Evolutionary conservation across 2,888 invertebrate species (phyloP), one percentile per base, ranked within the genome.

Genomic region (Ochropleura leucogaster): DNA sequence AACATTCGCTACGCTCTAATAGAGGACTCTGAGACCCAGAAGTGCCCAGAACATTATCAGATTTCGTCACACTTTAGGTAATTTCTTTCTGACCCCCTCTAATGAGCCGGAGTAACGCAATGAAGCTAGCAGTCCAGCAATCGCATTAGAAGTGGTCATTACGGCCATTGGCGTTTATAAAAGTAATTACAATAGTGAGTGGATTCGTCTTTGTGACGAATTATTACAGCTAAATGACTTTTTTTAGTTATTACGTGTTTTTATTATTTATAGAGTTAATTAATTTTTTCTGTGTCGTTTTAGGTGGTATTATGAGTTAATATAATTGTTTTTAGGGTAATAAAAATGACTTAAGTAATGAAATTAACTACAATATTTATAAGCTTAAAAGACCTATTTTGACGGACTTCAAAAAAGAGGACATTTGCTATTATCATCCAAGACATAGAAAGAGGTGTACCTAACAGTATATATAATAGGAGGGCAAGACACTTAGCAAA

Each of bases 21-120:
- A 91, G 88, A 82, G 80, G 86, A 84, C 89, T 92, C 90, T 92
- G 87, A 89, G 90, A 89, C 85, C 88, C 88, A 88, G 4, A 62
- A 62, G 44, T 62, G 62, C n/a, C 18, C 44, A 44, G 88, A 90
- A 92, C 92, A 94, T 94, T 95, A 95, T 95, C 94, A 93, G 94
- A 95, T 95, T 94, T 91, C 92, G 95, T 95, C 95, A 95, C 95
- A 95, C 94, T 95, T 93, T 90, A 87, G 88, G 92, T 93, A 93
- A 94, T 93, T 94, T 90, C 88, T 85, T 86, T 90, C 90, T 91
- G 88, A 91, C 92, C 92, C 94, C 51, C 72, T 88, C 84, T 95
- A 95, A 95, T 95, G 94, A 95, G 95, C 91, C 87, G 84, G 68
- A 90, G 92, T 92, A 95, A 94, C 93, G 94, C 95, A 90, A 94